phyloP scores from a whole-genome alignment of 2,797 vertebrate genomes.

The Anguilla megastoma region DNA sequence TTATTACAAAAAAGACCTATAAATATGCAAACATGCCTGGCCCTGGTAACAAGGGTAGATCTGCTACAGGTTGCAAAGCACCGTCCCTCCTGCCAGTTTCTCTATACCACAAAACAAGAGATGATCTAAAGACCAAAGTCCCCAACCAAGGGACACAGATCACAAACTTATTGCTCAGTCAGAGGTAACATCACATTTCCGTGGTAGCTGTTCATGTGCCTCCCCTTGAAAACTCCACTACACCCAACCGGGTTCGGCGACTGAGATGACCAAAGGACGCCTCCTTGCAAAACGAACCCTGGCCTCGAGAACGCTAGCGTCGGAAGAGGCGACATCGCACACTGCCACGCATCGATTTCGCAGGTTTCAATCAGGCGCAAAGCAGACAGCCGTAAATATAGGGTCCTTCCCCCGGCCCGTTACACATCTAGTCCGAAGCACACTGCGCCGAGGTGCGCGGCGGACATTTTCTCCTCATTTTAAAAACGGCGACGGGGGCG shows the following conservation, averaged over 20 bases:
- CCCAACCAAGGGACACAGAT: background rate
- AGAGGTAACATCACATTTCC: background rate
- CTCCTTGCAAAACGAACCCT: background rate
- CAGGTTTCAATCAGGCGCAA: background rate
- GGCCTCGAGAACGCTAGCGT: background rate
- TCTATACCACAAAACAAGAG: background rate
- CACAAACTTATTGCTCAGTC: background rate
- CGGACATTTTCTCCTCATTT: conserved; percentile 60
- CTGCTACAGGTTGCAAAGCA: background rate
- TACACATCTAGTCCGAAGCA: conserved; percentile 46
- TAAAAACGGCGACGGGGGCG: conserved; percentile 53
- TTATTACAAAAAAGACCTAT: too few species aligned
- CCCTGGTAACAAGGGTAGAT: background rate
- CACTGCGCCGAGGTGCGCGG: background rate
- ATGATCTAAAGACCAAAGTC: background rate
- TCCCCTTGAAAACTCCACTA: background rate
- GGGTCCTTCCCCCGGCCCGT: background rate
- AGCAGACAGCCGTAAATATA: background rate
- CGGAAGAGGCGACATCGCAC: background rate
- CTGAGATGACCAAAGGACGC: background rate
- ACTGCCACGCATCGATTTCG: background rate
- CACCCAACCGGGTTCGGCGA: background rate
- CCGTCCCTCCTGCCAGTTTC: background rate
- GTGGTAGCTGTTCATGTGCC: background rate
- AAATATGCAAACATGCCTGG: background rate